A percentile compares a stretch with the other conserved stretches of the same genome.
phyloP scores from a whole-genome alignment of 2,797 vertebrate species.

The Halcyon smyrnensis region DNA sequence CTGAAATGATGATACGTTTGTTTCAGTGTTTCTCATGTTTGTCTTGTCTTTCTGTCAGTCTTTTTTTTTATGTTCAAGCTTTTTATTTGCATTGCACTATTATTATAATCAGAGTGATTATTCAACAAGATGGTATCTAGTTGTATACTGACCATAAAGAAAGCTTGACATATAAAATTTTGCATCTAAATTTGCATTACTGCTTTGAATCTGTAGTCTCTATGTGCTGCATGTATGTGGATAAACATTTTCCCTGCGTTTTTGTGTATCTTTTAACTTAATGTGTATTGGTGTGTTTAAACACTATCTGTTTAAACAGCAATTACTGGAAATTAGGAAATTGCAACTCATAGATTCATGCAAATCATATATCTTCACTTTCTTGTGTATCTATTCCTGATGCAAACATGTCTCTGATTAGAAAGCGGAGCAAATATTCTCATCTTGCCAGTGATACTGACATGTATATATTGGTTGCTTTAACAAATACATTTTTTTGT shows the following conservation, averaged over 20 bases:
- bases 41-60: neutral
- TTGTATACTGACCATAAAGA: neutral
- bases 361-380: neutral
- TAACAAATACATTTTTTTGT: neutral
- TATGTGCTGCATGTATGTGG: neutral
- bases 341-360: neutral
- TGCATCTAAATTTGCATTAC: neutral
- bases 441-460: neutral
- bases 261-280: neutral
- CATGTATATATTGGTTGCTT: neutral
- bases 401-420: neutral
- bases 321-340: neutral
- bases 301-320: neutral
- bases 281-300: neutral
- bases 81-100: neutral
- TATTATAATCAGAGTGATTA: neutral
- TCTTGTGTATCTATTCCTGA: neutral
- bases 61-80: neutral
- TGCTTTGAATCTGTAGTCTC: neutral
- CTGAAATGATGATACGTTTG: neutral
- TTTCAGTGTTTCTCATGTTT: neutral
- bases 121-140: neutral
- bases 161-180: neutral
- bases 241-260: neutral
- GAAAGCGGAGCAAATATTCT: neutral